These are phyloP conservation scores for Lepidocyrtinus sp. DNA, from an alignment of 2,888 invertebrate genomes.

Conservation along the genomic window DNA sequence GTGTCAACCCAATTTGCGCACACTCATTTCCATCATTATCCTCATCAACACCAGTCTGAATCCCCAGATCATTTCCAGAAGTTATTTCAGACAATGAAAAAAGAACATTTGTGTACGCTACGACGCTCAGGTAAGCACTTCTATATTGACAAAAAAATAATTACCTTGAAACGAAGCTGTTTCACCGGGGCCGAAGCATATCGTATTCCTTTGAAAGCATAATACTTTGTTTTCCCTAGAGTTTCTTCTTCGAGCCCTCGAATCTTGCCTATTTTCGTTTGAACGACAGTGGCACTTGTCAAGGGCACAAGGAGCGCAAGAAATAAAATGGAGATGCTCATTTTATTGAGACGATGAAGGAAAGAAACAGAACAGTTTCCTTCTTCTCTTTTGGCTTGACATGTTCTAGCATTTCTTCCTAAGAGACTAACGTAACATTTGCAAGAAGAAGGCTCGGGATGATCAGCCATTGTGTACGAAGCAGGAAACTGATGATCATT, in stretches of 20 bases:
- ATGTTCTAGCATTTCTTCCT: neutral
- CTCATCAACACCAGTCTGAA: conserved; percentile 18
- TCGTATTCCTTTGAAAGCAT: conserved; percentile 70
- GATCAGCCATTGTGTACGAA: neutral
- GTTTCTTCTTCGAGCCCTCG: conserved; percentile 67
- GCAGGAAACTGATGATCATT: neutral
- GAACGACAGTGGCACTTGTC: conserved; percentile 61
- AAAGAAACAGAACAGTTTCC: neutral
- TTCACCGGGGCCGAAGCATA: conserved; percentile 70
- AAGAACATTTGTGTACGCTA: neutral
- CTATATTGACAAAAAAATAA: conserved; percentile 21
- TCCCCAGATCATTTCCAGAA: neutral
- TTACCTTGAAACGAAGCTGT: conserved; percentile 70
- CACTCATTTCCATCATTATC: neutral
- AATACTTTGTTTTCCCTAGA: conserved; percentile 65
- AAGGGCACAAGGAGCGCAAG: conserved; percentile 41
- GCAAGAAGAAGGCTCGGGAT: neutral
- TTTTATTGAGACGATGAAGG: conserved; percentile 16
- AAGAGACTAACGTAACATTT: neutral
- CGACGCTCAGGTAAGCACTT: neutral
- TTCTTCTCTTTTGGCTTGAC: neutral
- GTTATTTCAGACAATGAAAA: neutral
- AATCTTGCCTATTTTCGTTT: conserved; percentile 69
- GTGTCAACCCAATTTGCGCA: neutral
- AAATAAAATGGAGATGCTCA: conserved; percentile 41